Percentiles rank a stretch among this genome's conserved stretches.
Evolutionary conservation across 2,113 vertebrate genomes (phyloP).

Genomic region (Tyto alba): DNA sequence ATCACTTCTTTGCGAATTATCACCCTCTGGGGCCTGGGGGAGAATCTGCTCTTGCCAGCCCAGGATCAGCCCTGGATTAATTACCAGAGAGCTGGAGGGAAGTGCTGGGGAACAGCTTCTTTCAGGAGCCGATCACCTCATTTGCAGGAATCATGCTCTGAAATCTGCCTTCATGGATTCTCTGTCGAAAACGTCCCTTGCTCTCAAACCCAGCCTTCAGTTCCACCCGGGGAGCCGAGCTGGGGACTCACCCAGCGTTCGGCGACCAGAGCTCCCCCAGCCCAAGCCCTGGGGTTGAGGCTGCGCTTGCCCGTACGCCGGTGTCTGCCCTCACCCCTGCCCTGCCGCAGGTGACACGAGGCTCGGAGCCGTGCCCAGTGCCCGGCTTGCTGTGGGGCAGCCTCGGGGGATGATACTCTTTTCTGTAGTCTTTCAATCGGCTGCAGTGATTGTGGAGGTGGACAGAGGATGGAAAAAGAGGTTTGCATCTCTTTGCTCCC

Average conservation of each 20-base stretch:
- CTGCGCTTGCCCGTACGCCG: not conserved
- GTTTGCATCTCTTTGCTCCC: not conserved
- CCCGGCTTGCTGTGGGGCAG: not conserved
- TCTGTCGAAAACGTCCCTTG: not conserved
- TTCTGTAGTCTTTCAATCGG: not conserved
- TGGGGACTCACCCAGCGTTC: not conserved
- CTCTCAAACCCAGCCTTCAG: not conserved
- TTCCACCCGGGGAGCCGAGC: not conserved
- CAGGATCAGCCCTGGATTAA: not conserved
- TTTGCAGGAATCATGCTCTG: not conserved
- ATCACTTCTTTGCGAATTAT: not conserved
- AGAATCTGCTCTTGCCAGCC: not conserved
- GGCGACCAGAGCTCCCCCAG: not conserved
- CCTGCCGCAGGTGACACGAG: not conserved
- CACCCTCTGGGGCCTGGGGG: not conserved
- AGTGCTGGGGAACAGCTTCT: not conserved
- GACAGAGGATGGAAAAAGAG: not conserved
- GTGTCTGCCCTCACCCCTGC: not conserved
- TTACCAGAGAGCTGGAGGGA: not conserved
- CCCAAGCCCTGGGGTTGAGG: too few species aligned
- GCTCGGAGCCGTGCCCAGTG: accelerated
- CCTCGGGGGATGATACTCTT: too few species aligned
- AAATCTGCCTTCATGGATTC: not conserved
- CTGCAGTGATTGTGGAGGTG: not conserved
- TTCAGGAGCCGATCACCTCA: not conserved